A percentile compares a stretch with the other conserved stretches of the same genome.
Evolutionary conservation across 1,140 invertebrate genomes (phyloP).

Genomic region (Cydia pomonella): DNA sequence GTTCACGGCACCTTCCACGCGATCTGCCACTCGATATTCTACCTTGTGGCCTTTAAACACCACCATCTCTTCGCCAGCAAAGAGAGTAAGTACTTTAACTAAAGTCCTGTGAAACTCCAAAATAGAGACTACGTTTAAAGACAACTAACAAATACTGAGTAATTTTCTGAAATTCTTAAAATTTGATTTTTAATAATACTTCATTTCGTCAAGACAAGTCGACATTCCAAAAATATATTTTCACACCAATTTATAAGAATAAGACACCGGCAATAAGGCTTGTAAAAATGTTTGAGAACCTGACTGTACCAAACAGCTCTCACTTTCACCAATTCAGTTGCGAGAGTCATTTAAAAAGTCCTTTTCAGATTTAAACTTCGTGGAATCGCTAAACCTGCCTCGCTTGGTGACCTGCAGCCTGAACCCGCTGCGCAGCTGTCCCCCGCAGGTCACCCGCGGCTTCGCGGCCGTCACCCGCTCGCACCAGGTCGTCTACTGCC

Average conservation of each 20-base stretch:
- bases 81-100: constrained; percentile 83
- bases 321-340: too few species aligned
- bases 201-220: too few species aligned
- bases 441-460: constrained; percentile 87
- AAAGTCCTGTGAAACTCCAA: neutral
- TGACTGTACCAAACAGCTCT: too few species aligned
- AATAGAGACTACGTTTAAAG: neutral
- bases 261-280: too few species aligned
- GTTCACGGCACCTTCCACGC: constrained; percentile 93
- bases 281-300: too few species aligned
- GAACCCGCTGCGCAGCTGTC: constrained; percentile 92
- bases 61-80: constrained; percentile 89
- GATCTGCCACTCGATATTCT: constrained; percentile 94
- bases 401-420: constrained; percentile 91
- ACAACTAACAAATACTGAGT: too few species aligned
- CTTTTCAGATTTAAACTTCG: constrained; percentile 87
- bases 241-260: too few species aligned
- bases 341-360: neutral
- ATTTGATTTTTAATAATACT: too few species aligned
- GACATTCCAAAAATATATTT: too few species aligned
- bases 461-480: constrained; percentile 92
- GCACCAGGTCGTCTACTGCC: constrained; percentile 96
- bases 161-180: too few species aligned
- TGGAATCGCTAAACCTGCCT: constrained; percentile 90
- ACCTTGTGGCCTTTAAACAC: constrained; percentile 93